These are phyloP conservation scores for Acomys russatus DNA, from an alignment of 2,797 vertebrate species.

Conservation along the genomic window DNA sequence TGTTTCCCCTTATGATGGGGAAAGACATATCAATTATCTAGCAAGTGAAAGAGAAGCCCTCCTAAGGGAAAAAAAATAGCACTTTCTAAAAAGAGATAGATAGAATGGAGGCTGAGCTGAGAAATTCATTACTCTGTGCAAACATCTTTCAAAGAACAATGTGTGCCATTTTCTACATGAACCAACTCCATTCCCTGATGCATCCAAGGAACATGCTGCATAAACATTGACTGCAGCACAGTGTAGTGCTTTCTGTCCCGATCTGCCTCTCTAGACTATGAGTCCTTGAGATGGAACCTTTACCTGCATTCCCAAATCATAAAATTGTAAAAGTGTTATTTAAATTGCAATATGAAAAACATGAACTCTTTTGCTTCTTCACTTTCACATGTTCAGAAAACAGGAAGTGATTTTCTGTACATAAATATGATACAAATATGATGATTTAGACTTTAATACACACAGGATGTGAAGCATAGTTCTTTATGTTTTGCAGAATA, in stretches of 20 bases:
- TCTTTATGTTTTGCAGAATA: slow-evolving; percentile 60
- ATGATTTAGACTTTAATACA: slow-evolving; percentile 33
- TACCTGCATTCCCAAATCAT: background rate
- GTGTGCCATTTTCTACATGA: background rate
- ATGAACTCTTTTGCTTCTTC: background rate
- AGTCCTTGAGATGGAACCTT: background rate
- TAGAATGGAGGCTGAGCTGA: background rate
- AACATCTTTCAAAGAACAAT: background rate
- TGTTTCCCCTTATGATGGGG: background rate
- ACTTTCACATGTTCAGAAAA: background rate
- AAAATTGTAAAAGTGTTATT: slow-evolving; percentile 30
- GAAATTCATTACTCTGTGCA: background rate
- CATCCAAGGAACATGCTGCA: background rate
- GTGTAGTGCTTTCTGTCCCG: background rate
- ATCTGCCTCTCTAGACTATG: background rate
- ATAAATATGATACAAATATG: slow-evolving; percentile 44
- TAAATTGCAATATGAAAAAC: background rate
- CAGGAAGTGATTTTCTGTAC: background rate
- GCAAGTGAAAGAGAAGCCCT: background rate
- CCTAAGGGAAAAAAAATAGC: background rate
- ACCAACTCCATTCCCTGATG: background rate
- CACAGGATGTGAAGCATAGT: background rate
- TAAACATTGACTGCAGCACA: background rate
- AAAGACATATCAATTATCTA: background rate
- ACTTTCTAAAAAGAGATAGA: background rate